Evolutionary conservation across 2,888 invertebrate species (phyloP), one percentile per base, ranked within the genome.

Genomic region (Heteromyza rotundicornis): DNA sequence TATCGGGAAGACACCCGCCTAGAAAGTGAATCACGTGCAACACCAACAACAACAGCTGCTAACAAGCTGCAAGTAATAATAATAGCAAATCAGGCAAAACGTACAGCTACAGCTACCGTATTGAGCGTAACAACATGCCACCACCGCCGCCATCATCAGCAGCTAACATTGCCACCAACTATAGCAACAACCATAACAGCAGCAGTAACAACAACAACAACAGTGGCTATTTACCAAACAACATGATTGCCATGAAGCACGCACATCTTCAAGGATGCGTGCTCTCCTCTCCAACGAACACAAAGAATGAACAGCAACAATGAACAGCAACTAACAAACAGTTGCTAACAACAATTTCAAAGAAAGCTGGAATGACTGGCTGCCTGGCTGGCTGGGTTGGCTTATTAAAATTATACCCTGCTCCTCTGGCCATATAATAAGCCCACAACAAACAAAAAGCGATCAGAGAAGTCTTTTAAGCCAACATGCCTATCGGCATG

Each of bases 391-490:
- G n/a, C n/a, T n/a, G n/a, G n/a, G n/a, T n/a, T n/a, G n/a, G 70
- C 69, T 70, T 72, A 70, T 70, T 70, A 69, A 68, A 72, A 68
- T 70, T 67, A 60, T 60, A n/a, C n/a, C 50, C 17, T 54, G 53
- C 49, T 12, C 27, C 50, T 23, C 40, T 40, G 23, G 62, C 35
- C 64, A 51, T 47, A 74, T 78, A 80, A 80, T 80, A 80, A 80
- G 79, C 77, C 68, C 74, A n/a, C n/a, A n/a, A n/a, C n/a, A n/a
- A n/a, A n/a, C n/a, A n/a, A n/a, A n/a, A n/a, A n/a, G n/a, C n/a
- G 79, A 80, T 78, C 80, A 78, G 75, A 80, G 79, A 80, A 80
- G 76, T 78, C 81, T 80, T 75, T 80, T 80, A 79, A 78, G 74
- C 72, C 71, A 76, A 76, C 76, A 78, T 72, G 79, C 74, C 73